phyloP scores from a whole-genome alignment of 2,113 vertebrate genomes.

The Lepus europaeus region DNA sequence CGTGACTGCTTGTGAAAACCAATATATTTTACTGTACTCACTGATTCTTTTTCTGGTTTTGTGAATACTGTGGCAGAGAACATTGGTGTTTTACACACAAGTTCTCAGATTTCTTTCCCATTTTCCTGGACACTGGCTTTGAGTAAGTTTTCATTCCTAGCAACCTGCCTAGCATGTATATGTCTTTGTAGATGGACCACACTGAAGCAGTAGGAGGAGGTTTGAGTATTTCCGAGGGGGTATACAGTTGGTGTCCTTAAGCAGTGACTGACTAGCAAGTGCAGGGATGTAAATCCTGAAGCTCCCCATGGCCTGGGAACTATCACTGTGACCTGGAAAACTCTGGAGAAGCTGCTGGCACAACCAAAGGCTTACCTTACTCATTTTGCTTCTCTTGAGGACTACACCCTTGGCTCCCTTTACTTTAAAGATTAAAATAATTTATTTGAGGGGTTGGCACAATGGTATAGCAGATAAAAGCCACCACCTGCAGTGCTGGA shows the following conservation, averaged over 20 bases:
- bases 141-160: not conserved
- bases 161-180: not conserved
- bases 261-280: not conserved
- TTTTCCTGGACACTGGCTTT: not conserved
- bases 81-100: not conserved
- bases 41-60: conserved; percentile 52
- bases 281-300: not conserved
- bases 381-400: not conserved
- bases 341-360: too few species aligned
- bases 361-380: not conserved
- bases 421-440: too few species aligned
- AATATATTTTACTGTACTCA: conserved; percentile 53
- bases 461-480: too few species aligned
- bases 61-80: not conserved
- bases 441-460: too few species aligned
- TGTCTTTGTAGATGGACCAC: not conserved
- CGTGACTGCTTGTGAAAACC: conserved; percentile 39
- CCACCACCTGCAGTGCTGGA: too few species aligned
- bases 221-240: not conserved
- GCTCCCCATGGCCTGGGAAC: not conserved
- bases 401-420: not conserved
- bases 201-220: not conserved
- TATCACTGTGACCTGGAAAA: not conserved
- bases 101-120: not conserved
- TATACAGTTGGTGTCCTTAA: not conserved